A percentile compares a stretch with the other conserved stretches of the same genome.
These are phyloP conservation scores for Phoxinus dragarum DNA, from an alignment of 2,797 vertebrate genomes.

Conservation along the genomic window DNA sequence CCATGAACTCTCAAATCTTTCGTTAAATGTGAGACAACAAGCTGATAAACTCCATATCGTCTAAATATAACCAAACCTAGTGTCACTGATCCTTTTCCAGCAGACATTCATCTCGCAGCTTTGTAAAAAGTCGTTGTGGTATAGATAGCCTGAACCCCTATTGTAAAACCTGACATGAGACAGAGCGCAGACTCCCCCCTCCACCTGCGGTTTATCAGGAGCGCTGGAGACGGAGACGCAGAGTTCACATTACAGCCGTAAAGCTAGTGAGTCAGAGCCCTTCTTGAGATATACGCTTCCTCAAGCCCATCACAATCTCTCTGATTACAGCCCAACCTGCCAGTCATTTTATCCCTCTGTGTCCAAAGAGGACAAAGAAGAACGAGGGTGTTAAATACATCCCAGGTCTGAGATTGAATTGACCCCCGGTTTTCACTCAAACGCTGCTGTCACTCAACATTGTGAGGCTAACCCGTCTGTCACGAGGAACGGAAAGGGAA, in stretches of 20 bases:
- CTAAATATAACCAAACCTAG: slow-evolving; percentile 34
- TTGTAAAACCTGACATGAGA: slow-evolving; percentile 39
- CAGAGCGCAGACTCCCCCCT: slow-evolving; percentile 5
- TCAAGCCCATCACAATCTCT: slow-evolving; percentile 25
- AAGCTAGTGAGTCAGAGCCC: slow-evolving; percentile 24
- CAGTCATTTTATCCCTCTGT: slow-evolving; percentile 35
- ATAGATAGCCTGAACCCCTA: slow-evolving; percentile 6
- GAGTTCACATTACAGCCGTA: slow-evolving; percentile 44
- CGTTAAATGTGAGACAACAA: slow-evolving; percentile 41
- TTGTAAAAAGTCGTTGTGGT: slow-evolving; percentile 29
- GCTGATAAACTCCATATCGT: slow-evolving; percentile 21
- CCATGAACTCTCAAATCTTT: slow-evolving; percentile 43
- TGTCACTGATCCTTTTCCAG: slow-evolving; percentile 32
- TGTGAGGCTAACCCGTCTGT: slow-evolving; percentile 14
- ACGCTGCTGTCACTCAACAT: slow-evolving; percentile 30
- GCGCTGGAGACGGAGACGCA: slow-evolving; percentile 2
- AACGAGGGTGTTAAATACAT: slow-evolving; percentile 43
- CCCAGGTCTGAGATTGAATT: slow-evolving; percentile 44
- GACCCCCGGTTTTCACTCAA: slow-evolving; percentile 38
- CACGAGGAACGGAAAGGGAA: slow-evolving; percentile 9
- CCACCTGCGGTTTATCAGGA: slow-evolving; percentile 38
- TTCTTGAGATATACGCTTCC: slow-evolving; percentile 28
- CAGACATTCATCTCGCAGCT: slow-evolving; percentile 18
- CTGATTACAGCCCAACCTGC: slow-evolving; percentile 35
- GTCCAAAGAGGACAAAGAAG: slow-evolving; percentile 24